Conservation (phyloP, 1,140 invertebrate species). For the Trissolcus basalis region DNA sequence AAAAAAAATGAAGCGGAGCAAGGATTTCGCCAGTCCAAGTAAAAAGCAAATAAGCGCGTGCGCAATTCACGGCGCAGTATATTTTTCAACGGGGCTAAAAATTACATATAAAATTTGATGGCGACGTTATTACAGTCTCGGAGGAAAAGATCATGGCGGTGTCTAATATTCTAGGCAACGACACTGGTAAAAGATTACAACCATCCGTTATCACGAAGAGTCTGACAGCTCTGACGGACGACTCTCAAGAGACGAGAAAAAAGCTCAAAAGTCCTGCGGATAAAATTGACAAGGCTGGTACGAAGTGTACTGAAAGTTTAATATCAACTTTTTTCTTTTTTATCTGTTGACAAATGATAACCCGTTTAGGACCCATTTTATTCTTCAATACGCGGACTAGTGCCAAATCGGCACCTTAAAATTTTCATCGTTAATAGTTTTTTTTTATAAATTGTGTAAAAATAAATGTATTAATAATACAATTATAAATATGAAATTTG, state of each 20-base stretch:
- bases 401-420: too few species aligned
- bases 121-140: too few species aligned
- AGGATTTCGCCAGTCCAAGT: constrained; percentile 5
- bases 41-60: neutral
- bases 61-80: too few species aligned
- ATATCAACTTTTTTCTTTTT: neutral
- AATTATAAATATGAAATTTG: too few species aligned
- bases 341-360: too few species aligned
- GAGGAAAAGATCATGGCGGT: constrained; percentile 18
- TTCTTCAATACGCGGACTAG: too few species aligned
- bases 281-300: constrained; percentile 33
- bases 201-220: constrained; percentile 24
- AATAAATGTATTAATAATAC: too few species aligned
- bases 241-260: constrained; percentile 11
- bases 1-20: constrained; percentile 15
- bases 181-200: constrained; percentile 13
- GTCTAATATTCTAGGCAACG: constrained; percentile 20
- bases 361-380: too few species aligned
- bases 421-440: too few species aligned
- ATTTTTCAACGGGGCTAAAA: too few species aligned
- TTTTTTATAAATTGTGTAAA: too few species aligned
- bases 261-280: constrained; percentile 11
- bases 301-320: constrained; percentile 4
- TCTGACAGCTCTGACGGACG: constrained; percentile 25
- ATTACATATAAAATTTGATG: too few species aligned